Conservation (phyloP, 2,113 vertebrate species). For the Rhinoderma darwinii region DNA sequence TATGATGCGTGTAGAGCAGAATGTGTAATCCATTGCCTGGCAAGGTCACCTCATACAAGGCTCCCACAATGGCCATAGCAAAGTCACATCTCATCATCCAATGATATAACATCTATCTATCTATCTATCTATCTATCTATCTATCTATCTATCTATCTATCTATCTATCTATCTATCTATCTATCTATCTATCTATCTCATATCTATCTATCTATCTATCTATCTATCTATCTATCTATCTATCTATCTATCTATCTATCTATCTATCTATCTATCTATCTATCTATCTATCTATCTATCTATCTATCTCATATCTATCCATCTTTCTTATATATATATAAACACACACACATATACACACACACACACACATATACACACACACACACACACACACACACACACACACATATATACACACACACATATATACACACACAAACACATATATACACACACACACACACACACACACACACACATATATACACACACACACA, state of each 20-base stretch:
- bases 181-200: too few species aligned
- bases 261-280: neutral
- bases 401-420: too few species aligned
- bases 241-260: neutral
- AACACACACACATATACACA: too few species aligned
- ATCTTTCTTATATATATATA: neutral
- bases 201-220: neutral
- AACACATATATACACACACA: too few species aligned
- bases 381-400: too few species aligned
- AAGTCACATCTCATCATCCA: neutral
- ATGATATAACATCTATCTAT: neutral
- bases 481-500: too few species aligned
- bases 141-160: too few species aligned
- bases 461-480: too few species aligned
- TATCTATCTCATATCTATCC: neutral
- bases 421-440: too few species aligned
- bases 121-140: neutral
- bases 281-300: neutral
- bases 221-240: neutral
- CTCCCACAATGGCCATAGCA: neutral
- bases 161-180: too few species aligned
- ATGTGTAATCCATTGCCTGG: neutral
- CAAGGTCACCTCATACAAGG: neutral
- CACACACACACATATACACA: too few species aligned
- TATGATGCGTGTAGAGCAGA: neutral